Conservation (phyloP, 37 sponge, comb jelly and placozoan species). For the Aphrocallistes beatrix region DNA sequence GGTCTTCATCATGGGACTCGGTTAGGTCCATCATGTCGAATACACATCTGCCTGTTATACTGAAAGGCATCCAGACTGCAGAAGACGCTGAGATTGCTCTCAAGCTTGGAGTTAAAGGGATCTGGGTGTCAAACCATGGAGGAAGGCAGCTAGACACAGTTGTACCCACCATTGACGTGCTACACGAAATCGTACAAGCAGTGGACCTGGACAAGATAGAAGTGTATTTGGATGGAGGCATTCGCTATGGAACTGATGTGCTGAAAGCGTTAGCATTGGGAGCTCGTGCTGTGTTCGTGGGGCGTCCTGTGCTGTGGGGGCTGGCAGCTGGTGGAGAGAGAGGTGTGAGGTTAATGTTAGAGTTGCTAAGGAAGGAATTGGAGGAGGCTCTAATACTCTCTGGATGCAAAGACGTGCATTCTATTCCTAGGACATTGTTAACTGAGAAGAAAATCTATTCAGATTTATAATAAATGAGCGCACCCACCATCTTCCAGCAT, state of each 20-base stretch:
- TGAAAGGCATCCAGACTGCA: conserved; percentile 73
- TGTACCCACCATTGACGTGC: conserved; percentile 49
- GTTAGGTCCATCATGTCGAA: conserved; percentile 46
- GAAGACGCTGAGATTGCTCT: conserved; percentile 69
- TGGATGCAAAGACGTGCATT: conserved; percentile 21
- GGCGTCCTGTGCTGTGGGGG: conserved; percentile 83
- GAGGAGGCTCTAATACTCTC: conserved; percentile 54
- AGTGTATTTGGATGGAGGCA: conserved; percentile 77
- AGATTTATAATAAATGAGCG: no score
- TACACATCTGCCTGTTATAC: conserved; percentile 51
- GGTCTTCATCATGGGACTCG: conserved; percentile 35
- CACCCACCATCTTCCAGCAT: no score
- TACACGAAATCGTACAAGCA: background rate
- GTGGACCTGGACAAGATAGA: conserved; percentile 27
- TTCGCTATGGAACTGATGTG: conserved; percentile 77
- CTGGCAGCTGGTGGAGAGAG: conserved; percentile 57
- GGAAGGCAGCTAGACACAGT: conserved; percentile 82
- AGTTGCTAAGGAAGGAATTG: conserved; percentile 59
- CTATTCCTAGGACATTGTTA: background rate
- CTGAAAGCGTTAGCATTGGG: conserved; percentile 83
- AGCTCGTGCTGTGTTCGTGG: conserved; percentile 74
- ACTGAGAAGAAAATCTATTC: no score
- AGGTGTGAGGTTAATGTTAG: conserved; percentile 56
- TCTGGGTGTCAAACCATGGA: conserved; percentile 89
- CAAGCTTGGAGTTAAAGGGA: conserved; percentile 52